Evolutionary conservation across 2,797 vertebrate species (phyloP), one percentile per base, ranked within the genome.

Genomic region (Sebastes variabilis): DNA sequence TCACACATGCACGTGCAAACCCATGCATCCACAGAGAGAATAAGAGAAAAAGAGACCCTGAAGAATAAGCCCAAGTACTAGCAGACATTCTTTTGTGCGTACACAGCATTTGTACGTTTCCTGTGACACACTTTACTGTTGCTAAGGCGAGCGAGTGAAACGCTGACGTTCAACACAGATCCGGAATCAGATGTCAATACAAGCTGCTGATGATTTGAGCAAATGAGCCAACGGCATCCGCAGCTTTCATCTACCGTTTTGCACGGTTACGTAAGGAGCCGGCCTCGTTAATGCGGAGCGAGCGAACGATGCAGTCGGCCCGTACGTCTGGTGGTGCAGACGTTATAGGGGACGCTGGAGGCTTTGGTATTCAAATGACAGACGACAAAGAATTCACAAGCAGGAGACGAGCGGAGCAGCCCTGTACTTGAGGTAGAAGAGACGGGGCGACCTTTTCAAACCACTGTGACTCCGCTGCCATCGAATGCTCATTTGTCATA

Each of bases 401-500:
- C 54, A 58, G 74, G 38, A 91, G 84, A 91, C 0, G 60, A 84
- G 80, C 73, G 71, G 73, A 78, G 84, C 38, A 10, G 73, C 58
- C 5, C 65, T 59, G 79, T 66, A 75, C 82, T 88, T 42, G 64
- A 87, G 68, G 76, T 61, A 55, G 85, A 61, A 74, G 87, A 85
- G 83, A 86, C 8, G 69, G 30, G 71, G 66, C 69, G 85, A 92
- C 90, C 88, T 94, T 93, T 92, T 92, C 85, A 81, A 90, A 86
- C 64, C 30, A n/a, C 81, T 36, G 56, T 67, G 84, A 86, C 77
- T 89, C 66, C 1, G 5, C 75, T 72, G 81, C 72, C 70, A 71
- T 75, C 38, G 71, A 86, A 87, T 81, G 68, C 81, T 90, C 90
- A 84, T 93, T 91, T 91, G 86, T 91, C 86, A 93, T 85, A 85